Conservation (phyloP, 1,140 invertebrate genomes). For the Zaprionus nigranus region DNA sequence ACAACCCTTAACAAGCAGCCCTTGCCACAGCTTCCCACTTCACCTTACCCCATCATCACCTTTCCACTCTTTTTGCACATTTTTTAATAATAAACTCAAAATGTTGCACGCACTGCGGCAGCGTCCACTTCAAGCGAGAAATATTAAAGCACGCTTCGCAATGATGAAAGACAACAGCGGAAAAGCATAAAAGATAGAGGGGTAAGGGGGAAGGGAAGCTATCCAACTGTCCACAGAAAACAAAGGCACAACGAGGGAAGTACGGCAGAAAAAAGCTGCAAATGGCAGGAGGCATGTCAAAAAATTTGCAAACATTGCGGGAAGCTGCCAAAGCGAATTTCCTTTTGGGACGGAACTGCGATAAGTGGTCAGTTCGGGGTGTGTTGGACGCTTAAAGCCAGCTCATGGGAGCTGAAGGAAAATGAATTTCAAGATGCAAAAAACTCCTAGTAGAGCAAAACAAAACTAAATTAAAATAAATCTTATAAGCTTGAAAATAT, state of each 20-base stretch:
- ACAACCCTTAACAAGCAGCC: constrained; percentile 24
- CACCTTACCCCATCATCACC: not conserved
- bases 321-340: constrained; percentile 16
- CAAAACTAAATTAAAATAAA: not conserved
- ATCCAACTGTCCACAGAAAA: constrained; percentile 51
- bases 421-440: not conserved
- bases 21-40: not conserved
- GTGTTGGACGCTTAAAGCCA: not conserved
- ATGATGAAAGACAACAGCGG: constrained; percentile 36
- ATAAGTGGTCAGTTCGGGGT: constrained; percentile 6
- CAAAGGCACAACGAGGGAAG: constrained; percentile 53
- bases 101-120: constrained; percentile 28
- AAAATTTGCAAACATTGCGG: constrained; percentile 50
- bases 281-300: constrained; percentile 43
- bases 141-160: constrained; percentile 48
- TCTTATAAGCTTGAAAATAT: too few species aligned
- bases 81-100: constrained; percentile 61
- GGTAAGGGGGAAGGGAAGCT: not conserved
- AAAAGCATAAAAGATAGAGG: not conserved
- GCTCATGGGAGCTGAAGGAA: not conserved
- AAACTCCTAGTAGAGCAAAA: not conserved
- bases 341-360: constrained; percentile 22
- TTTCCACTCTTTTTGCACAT: constrained; percentile 8
- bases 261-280: not conserved
- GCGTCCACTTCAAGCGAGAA: constrained; percentile 35